Evolutionary conservation across 2,888 invertebrate genomes (phyloP), one percentile per base, ranked within the genome.

Genomic region (Arctia plantaginis): DNA sequence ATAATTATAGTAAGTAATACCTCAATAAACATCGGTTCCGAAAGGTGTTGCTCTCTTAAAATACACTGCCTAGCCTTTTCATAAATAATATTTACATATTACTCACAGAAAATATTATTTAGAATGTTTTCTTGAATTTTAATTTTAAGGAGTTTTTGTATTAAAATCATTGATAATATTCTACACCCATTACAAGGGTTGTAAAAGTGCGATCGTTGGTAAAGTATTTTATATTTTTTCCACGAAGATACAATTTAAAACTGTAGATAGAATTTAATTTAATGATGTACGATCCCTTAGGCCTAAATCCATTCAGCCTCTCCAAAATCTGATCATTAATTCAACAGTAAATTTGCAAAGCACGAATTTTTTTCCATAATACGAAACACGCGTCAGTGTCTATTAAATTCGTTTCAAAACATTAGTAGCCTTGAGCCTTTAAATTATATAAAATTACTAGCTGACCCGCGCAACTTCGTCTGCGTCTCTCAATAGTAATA

Each of bases 371-470:
- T 64, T 27, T 59, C 20, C 30, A 33, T 64, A 33, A 64, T 64
- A 20, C 18, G 64, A 20, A 33, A 15, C 23, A 65, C 27, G 20
- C 33, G 23, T 65, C 65, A 65, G 65, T 3, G 8, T 69, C 69
- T 62, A 69, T 62, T 13, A 69, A 59, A 69, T 66, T 69, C 73
- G 39, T 35, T 69, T 69, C 66, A 67, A 70, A 74, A n/a, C 35
- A 20, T 44, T 39, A 66, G 33, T 20, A 66, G n/a, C 35, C 33
- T 74, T 74, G 70, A 47, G 66, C 47, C 27, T 69, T 44, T 27
- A 70, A 67, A n/a, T n/a, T n/a, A n/a, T n/a, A n/a, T n/a, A n/a
- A n/a, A n/a, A n/a, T n/a, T n/a, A n/a, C n/a, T n/a, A n/a, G n/a
- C n/a, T n/a, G n/a, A n/a, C n/a, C n/a, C n/a, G n/a, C n/a, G n/a